Evolutionary conservation across 2,113 vertebrate genomes (phyloP).

Genomic region (Probosciger aterrimus): DNA sequence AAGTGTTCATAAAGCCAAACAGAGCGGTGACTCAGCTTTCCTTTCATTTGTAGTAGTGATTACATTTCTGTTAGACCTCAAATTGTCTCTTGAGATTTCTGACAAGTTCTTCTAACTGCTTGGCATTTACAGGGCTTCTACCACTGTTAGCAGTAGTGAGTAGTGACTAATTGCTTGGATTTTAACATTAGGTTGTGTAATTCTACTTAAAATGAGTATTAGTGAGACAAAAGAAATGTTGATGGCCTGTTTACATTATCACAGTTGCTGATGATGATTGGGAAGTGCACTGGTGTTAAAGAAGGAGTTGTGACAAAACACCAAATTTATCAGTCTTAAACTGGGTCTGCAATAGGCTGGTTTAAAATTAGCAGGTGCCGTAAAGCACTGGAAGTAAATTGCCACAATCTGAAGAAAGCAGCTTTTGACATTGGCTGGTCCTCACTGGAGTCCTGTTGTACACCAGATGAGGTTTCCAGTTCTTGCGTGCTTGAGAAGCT

Average conservation of each 20-base stretch:
- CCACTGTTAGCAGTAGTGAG: not conserved
- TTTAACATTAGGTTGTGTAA: not conserved
- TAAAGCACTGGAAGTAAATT: not conserved
- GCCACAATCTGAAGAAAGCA: not conserved
- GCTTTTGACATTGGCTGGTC: not conserved
- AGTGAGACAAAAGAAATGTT: not conserved
- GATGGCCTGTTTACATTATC: not conserved
- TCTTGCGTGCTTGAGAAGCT: not conserved
- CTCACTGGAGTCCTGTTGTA: not conserved
- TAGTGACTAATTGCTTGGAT: not conserved
- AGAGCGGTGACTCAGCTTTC: not conserved
- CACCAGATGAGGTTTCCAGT: not conserved
- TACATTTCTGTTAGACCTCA: not conserved
- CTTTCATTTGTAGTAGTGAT: not conserved
- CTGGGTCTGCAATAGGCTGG: not conserved
- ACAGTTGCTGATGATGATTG: accelerated
- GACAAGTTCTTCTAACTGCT: not conserved
- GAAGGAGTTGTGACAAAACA: not conserved
- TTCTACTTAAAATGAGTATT: not conserved
- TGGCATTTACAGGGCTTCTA: not conserved
- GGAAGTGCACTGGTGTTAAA: not conserved
- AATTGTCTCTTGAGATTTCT: not conserved
- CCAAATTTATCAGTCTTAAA: not conserved
- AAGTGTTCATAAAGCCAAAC: not conserved
- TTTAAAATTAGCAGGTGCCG: not conserved